Conservation (phyloP, 1,140 invertebrate species). For the Leptopilina clavipes region DNA sequence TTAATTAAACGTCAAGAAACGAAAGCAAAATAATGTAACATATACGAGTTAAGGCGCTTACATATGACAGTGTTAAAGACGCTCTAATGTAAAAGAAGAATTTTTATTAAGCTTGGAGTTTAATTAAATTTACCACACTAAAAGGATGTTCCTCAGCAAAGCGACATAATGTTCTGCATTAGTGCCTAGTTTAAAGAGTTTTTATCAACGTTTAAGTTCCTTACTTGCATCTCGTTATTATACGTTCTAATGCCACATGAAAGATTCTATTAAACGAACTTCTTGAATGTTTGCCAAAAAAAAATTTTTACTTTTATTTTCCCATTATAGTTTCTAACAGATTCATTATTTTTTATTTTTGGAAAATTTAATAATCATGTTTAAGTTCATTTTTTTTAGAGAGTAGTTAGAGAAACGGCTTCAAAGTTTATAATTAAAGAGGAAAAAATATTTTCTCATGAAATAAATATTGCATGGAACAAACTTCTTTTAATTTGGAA, state of each 20-base stretch:
- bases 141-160: not conserved
- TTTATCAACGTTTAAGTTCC: slow-evolving; percentile 2
- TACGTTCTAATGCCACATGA: not conserved
- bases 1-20: slow-evolving; percentile 11
- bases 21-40: slow-evolving; percentile 17
- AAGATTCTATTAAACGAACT: not conserved
- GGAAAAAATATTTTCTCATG: not conserved
- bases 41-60: slow-evolving; percentile 37
- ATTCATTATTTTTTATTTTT: too few species aligned
- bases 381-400: too few species aligned
- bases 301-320: too few species aligned
- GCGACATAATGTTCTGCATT: slow-evolving; percentile 8
- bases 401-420: not conserved
- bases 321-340: too few species aligned
- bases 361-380: too few species aligned
- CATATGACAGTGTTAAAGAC: slow-evolving; percentile 46
- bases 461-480: not conserved
- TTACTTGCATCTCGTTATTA: not conserved
- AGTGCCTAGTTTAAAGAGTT: not conserved
- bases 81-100: slow-evolving; percentile 38
- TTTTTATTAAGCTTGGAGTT: slow-evolving; percentile 35
- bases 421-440: not conserved
- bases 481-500: not conserved
- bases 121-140: slow-evolving; percentile 27
- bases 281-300: too few species aligned